These are phyloP conservation scores for Characodon lateralis DNA, from an alignment of 2,797 vertebrate species.

Conservation along the genomic window DNA sequence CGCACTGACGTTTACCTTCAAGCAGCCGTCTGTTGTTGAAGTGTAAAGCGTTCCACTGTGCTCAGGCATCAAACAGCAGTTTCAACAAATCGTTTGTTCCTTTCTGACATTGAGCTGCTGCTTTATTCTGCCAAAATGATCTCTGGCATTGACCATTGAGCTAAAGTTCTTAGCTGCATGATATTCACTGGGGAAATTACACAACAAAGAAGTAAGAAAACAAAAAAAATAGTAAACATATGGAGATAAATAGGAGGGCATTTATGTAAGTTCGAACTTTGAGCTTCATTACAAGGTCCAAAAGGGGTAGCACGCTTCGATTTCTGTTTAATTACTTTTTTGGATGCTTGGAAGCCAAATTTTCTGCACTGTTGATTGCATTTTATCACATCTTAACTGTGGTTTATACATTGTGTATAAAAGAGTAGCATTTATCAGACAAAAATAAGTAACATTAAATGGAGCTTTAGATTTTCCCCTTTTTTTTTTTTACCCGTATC, in stretches of 20 bases:
- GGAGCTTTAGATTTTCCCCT: not conserved
- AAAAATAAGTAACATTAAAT: not conserved
- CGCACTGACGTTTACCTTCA: constrained; percentile 6
- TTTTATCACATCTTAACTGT: not conserved
- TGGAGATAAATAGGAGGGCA: not conserved
- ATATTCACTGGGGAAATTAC: constrained; percentile 46
- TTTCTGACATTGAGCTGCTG: constrained; percentile 46
- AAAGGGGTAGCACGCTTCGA: not conserved
- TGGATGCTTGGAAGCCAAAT: not conserved
- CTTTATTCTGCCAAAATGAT: constrained; percentile 67
- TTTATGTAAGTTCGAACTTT: not conserved
- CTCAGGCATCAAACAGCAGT: constrained; percentile 50
- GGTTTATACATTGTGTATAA: not conserved
- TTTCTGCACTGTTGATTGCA: not conserved
- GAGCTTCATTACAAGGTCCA: not conserved
- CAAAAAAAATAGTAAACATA: constrained; percentile 3
- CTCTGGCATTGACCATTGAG: constrained; percentile 48
- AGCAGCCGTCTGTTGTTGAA: constrained; percentile 39
- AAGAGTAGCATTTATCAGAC: not conserved
- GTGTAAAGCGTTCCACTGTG: constrained; percentile 35
- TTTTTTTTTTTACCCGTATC: too few species aligned
- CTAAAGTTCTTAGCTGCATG: constrained; percentile 49
- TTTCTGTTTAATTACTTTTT: constrained; percentile 2
- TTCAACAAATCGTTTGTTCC: constrained; percentile 59
- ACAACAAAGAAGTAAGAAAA: constrained; percentile 15